Evolutionary conservation across 2,888 invertebrate genomes (phyloP).

Genomic region (Eledona agricola): DNA sequence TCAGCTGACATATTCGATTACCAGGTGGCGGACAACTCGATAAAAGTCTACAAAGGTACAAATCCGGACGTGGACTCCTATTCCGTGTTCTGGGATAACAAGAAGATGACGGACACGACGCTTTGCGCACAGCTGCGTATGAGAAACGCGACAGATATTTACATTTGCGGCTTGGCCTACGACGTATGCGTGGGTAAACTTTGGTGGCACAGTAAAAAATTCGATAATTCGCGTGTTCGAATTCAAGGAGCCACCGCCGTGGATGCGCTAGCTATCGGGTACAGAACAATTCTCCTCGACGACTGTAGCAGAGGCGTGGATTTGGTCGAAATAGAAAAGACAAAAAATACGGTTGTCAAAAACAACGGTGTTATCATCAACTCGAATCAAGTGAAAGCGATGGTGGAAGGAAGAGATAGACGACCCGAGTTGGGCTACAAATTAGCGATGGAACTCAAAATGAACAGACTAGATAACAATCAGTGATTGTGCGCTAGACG

Average conservation of each 20-base stretch:
- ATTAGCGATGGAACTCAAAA: conserved; percentile 82
- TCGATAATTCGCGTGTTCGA: conserved; percentile 3
- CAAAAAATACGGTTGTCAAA: conserved; percentile 77
- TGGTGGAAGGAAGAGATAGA: conserved; percentile 89
- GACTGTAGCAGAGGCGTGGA: conserved; percentile 92
- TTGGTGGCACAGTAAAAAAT: too few species aligned
- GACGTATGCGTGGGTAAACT: conserved; percentile 88
- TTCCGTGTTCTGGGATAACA: conserved; percentile 98
- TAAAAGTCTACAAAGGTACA: conserved; percentile 90
- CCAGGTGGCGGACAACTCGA: conserved; percentile 76
- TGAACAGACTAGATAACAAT: conserved; percentile 40
- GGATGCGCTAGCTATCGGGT: conserved; percentile 90
- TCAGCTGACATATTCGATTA: conserved; percentile 30
- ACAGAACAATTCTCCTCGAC: conserved; percentile 87
- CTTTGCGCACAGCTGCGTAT: conserved; percentile 81
- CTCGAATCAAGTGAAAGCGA: conserved; percentile 81
- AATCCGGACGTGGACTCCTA: conserved; percentile 97
- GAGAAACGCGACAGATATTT: conserved; percentile 88
- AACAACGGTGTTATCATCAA: conserved; percentile 84
- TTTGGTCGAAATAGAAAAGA: conserved; percentile 83
- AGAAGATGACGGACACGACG: conserved; percentile 87
- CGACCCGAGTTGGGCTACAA: conserved; percentile 89
- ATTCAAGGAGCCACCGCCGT: conserved; percentile 79
- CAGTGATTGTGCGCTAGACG: conserved; percentile 9
- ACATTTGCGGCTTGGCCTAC: conserved; percentile 93